Base-by-base conservation (phyloP, 2,797 vertebrate genomes). In the Ctenochaetus hawaiiensis region DNA sequence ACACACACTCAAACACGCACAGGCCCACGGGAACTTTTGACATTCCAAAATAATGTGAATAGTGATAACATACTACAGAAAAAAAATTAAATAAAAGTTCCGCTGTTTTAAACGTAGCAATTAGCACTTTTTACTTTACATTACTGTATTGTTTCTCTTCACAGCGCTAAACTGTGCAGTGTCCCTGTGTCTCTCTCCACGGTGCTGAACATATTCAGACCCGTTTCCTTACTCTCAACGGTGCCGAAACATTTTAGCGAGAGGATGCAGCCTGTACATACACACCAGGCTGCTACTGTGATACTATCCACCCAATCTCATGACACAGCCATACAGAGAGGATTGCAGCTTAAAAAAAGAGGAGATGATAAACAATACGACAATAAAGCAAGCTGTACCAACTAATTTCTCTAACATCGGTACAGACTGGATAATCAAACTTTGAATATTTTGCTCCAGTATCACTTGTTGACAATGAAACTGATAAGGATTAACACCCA, bases 1-100 rank as follows among this genome's bases (percentile, higher is more conserved):
- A 90, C 86, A 58, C 78, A 82, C 84, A 88, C 78, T 79, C 82
- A 85, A 76, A 90, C 85, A 82, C 76, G 51, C 81, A 89, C 87
- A 83, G 87, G 83, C 88, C 82, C 83, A 83, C 75, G 30, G 67
- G 77, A 82, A 82, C 76, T 52, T 45, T 72, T 57, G 58, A 74
- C 60, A 73, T 71, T 66, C 65, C 59, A 65, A 79, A 77, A 60
- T 67, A 8, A 83, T 66, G 51, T 49, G 70, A 56, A 76, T 63
- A 30, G 56, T 67, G 34, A 72, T 41, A 44, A 67, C 23, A 75
- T 16, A 75, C 6, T n/a, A 37, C 18, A 23, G 8, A n/a, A n/a
- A 44, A 30, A 52, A 64, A 67, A 30, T 30, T 57, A 53, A 53
- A 67, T 11, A 20, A 51, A 62, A 72, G 62, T 34, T 34, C 2